Percentiles rank a stretch among this genome's conserved stretches.
Conservation (phyloP, 2,113 vertebrate species). For the Raja brachyura region DNA sequence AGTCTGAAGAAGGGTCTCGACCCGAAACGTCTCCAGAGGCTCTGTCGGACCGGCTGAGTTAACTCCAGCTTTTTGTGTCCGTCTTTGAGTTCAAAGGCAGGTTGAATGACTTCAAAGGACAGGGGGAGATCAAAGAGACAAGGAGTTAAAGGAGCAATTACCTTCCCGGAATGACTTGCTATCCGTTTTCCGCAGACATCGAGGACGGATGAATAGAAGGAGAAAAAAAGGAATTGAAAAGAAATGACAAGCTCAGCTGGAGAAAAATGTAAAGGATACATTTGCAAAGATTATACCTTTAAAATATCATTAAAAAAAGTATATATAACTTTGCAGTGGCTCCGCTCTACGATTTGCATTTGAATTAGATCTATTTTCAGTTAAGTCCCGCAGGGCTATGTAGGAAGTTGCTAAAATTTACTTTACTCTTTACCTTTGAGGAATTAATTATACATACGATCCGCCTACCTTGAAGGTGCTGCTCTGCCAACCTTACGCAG, state of each 20-base stretch:
- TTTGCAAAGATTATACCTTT: slow-evolving; percentile 3
- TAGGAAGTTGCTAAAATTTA: not conserved
- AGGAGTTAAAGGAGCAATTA: not conserved
- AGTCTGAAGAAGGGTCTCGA: too few relatives aligned
- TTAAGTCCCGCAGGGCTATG: not conserved
- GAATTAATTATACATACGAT: not conserved
- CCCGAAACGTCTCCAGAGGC: too few relatives aligned
- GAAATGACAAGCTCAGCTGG: not conserved
- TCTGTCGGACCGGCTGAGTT: too few relatives aligned
- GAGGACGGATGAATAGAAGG: not conserved
- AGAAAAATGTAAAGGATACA: not conserved
- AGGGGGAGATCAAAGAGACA: not conserved
- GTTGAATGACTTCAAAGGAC: not conserved
- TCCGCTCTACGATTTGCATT: not conserved
- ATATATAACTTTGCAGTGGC: not conserved
- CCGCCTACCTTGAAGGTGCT: not conserved
- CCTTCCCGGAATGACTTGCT: not conserved
- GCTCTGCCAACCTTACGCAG: not conserved
- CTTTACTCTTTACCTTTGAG: not conserved
- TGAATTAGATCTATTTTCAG: slow-evolving; percentile 36
- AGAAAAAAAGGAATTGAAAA: not conserved
- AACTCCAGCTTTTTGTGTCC: too few relatives aligned
- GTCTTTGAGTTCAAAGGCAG: too few relatives aligned
- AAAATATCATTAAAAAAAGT: slow-evolving; percentile 18
- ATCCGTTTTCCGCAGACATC: not conserved